Evolutionary conservation across 2,113 vertebrate genomes (phyloP).

Genomic region (Sphyrna mokarran): DNA sequence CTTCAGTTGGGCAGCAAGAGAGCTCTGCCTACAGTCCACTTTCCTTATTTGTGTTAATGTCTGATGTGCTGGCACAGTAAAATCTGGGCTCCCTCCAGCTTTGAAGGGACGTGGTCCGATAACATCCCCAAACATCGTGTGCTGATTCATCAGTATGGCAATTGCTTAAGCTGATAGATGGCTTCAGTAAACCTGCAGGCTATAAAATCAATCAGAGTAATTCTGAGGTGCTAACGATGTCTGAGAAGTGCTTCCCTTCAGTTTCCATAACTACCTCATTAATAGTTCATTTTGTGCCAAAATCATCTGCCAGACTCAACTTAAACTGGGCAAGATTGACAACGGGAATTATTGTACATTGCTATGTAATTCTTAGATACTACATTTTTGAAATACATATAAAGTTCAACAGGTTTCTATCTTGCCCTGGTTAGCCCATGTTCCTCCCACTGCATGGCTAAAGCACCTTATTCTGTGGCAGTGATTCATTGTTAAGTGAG

Average conservation of each 20-base stretch:
- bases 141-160: slow-evolving; percentile 16
- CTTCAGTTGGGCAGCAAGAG: not conserved
- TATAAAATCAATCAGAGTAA: slow-evolving; percentile 31
- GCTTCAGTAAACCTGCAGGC: not conserved
- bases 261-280: slow-evolving; percentile 21
- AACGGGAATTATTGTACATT: not conserved
- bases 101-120: not conserved
- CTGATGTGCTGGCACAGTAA: not conserved
- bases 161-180: slow-evolving; percentile 29
- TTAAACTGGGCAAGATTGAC: not conserved
- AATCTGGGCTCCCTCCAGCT: not conserved
- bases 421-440: not conserved
- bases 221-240: slow-evolving; percentile 33
- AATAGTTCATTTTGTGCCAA: slow-evolving; percentile 20
- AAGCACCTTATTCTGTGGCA: not conserved
- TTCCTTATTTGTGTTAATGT: not conserved
- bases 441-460: not conserved
- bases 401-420: not conserved
- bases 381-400: not conserved
- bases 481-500: slow-evolving; percentile 34
- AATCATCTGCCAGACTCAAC: not conserved
- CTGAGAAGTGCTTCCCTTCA: slow-evolving; percentile 28
- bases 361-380: not conserved
- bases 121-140: not conserved
- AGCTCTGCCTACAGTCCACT: not conserved